phyloP scores from a whole-genome alignment of 2,888 invertebrate genomes.

The Phania funesta region DNA sequence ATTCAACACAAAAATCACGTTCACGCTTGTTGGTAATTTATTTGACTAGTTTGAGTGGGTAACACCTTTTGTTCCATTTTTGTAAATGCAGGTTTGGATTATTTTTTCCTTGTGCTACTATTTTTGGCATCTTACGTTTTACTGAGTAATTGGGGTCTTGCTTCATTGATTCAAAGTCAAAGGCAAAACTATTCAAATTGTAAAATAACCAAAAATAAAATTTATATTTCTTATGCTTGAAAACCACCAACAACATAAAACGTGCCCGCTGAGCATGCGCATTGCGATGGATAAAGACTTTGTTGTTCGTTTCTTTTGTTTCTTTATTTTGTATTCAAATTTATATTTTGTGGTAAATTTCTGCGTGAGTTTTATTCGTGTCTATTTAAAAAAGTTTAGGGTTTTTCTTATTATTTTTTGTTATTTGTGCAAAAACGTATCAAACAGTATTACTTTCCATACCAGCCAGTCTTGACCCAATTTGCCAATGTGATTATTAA shows the following conservation, averaged over 20 bases:
- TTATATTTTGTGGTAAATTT: background rate
- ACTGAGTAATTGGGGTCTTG: constrained; percentile 29
- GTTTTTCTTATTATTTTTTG: constrained; percentile 1
- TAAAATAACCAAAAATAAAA: constrained; percentile 39
- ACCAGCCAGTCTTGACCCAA: constrained; percentile 42
- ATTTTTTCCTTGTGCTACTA: constrained; percentile 21
- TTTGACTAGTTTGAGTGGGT: background rate
- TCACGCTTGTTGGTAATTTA: background rate
- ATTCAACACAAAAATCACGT: constrained; percentile 7
- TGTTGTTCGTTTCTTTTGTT: background rate
- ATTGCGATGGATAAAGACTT: background rate
- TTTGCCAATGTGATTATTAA: constrained; percentile 17
- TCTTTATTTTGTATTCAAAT: constrained; percentile 27
- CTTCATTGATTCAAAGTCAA: constrained; percentile 38
- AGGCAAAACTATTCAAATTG: constrained; percentile 11
- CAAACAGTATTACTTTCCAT: constrained; percentile 28
- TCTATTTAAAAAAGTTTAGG: constrained; percentile 31
- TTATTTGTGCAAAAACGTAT: constrained; percentile 7
- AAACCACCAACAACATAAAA: constrained; percentile 31
- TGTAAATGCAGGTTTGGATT: constrained; percentile 2
- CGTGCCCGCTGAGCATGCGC: constrained; percentile 55
- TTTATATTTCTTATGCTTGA: background rate
- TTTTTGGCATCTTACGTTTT: constrained; percentile 15
- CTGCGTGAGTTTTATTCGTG: constrained; percentile 1
- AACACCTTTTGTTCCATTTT: constrained; percentile 52